A percentile compares a stretch with the other conserved stretches of the same genome.
Conservation (phyloP, 1,140 invertebrate genomes). For the Scaptomyza graminum region DNA sequence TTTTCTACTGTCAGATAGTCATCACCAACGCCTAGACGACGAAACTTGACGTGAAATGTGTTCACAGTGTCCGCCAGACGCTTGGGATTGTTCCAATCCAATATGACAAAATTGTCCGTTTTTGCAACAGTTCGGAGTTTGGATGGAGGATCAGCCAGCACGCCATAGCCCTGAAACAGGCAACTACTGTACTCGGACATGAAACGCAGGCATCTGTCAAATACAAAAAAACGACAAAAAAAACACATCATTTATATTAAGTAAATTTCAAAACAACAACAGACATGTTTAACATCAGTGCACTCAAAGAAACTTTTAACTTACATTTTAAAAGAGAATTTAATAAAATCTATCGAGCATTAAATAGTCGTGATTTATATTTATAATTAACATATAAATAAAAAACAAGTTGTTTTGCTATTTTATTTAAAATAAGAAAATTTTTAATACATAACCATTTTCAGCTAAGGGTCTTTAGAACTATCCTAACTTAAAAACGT, state of each 20-base stretch:
- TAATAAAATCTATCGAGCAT: too few relatives aligned
- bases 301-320: too few relatives aligned
- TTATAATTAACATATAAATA: too few relatives aligned
- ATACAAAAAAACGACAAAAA: background rate
- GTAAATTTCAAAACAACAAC: too few relatives aligned
- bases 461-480: too few relatives aligned
- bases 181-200: constrained; percentile 92
- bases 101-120: constrained; percentile 89
- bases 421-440: too few relatives aligned
- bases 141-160: constrained; percentile 89
- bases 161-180: constrained; percentile 92
- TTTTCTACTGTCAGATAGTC: constrained; percentile 85
- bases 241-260: background rate
- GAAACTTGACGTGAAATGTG: constrained; percentile 88
- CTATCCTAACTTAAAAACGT: too few relatives aligned
- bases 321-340: too few relatives aligned
- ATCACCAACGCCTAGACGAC: constrained; percentile 85
- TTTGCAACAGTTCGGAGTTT: constrained; percentile 89
- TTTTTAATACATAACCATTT: too few relatives aligned
- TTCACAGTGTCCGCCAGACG: constrained; percentile 88
- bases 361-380: too few relatives aligned
- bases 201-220: constrained; percentile 90
- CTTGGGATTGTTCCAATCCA: constrained; percentile 91
- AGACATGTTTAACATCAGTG: too few relatives aligned
- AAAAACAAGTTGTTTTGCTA: too few relatives aligned